Evolutionary conservation across 2,888 invertebrate genomes (phyloP).

Genomic region (Drosophila gaucha): DNA sequence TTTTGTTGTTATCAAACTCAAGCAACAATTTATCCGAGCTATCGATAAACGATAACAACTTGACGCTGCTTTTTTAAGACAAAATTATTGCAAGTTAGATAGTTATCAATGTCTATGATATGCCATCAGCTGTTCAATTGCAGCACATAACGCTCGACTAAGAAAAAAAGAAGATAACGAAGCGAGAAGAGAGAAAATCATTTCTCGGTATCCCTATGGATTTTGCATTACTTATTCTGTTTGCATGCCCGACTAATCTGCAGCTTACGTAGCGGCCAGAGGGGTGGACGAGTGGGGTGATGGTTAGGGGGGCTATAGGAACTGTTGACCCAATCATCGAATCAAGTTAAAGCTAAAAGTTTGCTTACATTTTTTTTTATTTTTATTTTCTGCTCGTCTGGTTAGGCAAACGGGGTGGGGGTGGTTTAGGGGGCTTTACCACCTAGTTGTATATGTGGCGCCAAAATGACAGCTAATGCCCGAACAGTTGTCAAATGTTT

Average conservation of each 20-base stretch:
- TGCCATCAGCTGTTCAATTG: constrained; percentile 12
- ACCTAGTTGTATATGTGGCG: constrained; percentile 28
- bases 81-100: neutral
- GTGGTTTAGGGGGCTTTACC: neutral
- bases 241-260: constrained; percentile 48
- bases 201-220: constrained; percentile 11
- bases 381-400: constrained; percentile 3
- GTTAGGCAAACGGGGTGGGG: neutral
- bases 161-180: neutral
- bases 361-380: constrained; percentile 1
- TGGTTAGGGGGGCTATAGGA: neutral
- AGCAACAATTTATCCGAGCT: neutral
- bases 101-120: neutral
- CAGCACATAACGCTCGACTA: neutral
- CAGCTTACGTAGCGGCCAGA: constrained; percentile 26
- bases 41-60: constrained; percentile 3
- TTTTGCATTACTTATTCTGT: constrained; percentile 46
- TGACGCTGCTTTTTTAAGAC: neutral
- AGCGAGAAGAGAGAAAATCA: neutral
- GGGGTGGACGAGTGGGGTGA: too few relatives aligned
- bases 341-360: constrained; percentile 44
- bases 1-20: too few relatives aligned
- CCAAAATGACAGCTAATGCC: constrained; percentile 61
- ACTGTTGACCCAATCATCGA: constrained; percentile 49
- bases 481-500: constrained; percentile 52